Evolutionary conservation across 2,797 vertebrate species (phyloP).

Genomic region (Smutsia temminckii): DNA sequence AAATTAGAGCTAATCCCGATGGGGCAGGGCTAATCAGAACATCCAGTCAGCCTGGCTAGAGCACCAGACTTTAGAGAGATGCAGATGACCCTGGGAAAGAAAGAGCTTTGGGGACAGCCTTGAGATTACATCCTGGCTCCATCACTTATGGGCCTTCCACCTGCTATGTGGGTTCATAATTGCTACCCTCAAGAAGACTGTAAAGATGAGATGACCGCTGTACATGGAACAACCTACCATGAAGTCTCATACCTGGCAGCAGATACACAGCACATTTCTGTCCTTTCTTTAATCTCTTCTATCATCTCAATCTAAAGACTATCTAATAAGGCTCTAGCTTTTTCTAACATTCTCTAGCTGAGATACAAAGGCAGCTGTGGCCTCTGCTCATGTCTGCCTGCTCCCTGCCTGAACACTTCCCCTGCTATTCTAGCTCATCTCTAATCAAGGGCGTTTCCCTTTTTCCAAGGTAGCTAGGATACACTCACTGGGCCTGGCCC

Average conservation of each 20-base stretch:
- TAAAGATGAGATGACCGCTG: neutral
- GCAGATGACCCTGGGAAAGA: neutral
- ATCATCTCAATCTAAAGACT: neutral
- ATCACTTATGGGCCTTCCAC: constrained; percentile 39
- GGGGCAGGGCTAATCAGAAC: neutral
- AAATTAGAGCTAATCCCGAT: neutral
- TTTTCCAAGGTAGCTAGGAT: constrained; percentile 38
- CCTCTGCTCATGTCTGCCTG: neutral
- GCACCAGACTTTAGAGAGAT: neutral
- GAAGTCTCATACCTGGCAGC: neutral
- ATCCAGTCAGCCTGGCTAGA: neutral
- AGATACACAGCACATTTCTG: neutral
- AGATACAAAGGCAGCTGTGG: constrained; percentile 5
- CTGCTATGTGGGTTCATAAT: constrained; percentile 21
- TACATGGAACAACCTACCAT: neutral
- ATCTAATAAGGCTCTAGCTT: neutral
- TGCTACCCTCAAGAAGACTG: neutral
- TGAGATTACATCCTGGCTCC: constrained; percentile 34
- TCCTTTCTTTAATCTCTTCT: neutral
- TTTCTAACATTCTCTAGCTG: neutral
- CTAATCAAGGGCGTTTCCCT: neutral
- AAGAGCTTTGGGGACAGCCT: neutral
- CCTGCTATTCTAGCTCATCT: constrained; percentile 47
- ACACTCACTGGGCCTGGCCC: constrained; percentile 8
- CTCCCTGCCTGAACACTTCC: neutral